A percentile compares a stretch with the other conserved stretches of the same genome.
Conservation (phyloP, 2,888 invertebrate genomes). For the Lepidochitona cinerea region DNA sequence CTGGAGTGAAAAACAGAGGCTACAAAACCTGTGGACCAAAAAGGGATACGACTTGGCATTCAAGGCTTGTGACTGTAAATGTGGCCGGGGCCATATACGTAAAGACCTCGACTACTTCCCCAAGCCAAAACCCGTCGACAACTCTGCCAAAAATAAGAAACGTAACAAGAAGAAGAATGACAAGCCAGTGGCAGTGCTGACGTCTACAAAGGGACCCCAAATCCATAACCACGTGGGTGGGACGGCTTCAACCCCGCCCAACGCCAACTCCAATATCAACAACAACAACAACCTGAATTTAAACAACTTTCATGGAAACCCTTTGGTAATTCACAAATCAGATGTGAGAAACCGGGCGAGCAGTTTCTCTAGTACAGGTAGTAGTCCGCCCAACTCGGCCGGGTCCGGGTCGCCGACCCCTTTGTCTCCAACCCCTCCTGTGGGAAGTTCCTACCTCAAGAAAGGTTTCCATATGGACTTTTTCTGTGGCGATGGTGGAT, state of each 20-base stretch:
- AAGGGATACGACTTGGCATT: conserved; percentile 97
- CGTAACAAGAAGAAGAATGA: conserved; percentile 78
- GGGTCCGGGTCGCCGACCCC: conserved; percentile 25
- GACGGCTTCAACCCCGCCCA: conserved; percentile 74
- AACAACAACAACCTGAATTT: conserved; percentile 68
- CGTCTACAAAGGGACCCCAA: conserved; percentile 64
- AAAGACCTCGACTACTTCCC: conserved; percentile 95
- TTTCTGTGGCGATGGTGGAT: conserved; percentile 34
- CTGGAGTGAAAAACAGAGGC: conserved; percentile 95
- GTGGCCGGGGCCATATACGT: conserved; percentile 91
- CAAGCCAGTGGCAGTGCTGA: conserved; percentile 77
- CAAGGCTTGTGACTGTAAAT: conserved; percentile 94
- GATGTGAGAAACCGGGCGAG: conserved; percentile 57
- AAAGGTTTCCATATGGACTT: not conserved
- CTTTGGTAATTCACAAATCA: conserved; percentile 71
- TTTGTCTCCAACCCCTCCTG: conserved; percentile 21
- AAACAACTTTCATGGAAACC: not conserved
- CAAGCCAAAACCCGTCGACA: conserved; percentile 71
- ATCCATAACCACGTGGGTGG: conserved; percentile 38
- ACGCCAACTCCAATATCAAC: conserved; percentile 70
- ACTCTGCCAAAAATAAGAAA: conserved; percentile 75
- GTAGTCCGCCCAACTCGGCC: conserved; percentile 66
- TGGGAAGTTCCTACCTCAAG: conserved; percentile 29
- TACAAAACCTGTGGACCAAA: conserved; percentile 97
- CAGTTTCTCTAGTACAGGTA: conserved; percentile 70